A percentile compares a stretch with the other conserved stretches of the same genome.
These are phyloP conservation scores for Rhopalosiphum padi DNA, from an alignment of 1,140 invertebrate genomes.

Conservation along the genomic window DNA sequence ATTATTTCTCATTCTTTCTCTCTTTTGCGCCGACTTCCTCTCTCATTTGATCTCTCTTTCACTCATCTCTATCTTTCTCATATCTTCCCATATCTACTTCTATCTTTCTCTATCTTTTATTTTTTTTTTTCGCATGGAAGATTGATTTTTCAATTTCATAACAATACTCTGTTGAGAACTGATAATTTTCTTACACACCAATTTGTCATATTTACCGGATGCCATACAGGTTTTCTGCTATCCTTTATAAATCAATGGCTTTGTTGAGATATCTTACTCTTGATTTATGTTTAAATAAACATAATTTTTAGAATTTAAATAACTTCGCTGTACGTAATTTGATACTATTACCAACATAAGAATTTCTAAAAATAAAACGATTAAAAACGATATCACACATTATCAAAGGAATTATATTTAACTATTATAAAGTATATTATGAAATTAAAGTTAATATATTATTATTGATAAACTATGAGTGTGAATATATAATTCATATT, in stretches of 20 bases:
- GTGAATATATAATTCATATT: neutral
- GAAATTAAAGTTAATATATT: neutral
- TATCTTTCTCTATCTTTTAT: neutral
- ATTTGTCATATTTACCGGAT: slow-evolving; percentile 36
- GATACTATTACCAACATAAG: neutral
- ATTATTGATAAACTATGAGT: neutral
- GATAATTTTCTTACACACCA: neutral
- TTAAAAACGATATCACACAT: neutral
- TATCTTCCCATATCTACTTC: neutral
- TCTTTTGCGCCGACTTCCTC: neutral
- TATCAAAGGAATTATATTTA: neutral
- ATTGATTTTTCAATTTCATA: slow-evolving; percentile 29
- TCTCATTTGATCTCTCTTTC: neutral
- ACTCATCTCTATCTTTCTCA: neutral
- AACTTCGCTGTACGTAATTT: neutral
- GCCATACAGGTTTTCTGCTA: neutral
- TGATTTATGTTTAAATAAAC: neutral
- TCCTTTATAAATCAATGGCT: neutral
- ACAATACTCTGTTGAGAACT: neutral
- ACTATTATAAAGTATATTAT: neutral
- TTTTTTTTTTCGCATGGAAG: neutral
- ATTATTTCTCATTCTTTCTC: neutral
- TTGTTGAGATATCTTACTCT: neutral
- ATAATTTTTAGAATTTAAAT: neutral
- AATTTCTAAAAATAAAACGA: neutral